A percentile compares a stretch with the other conserved stretches of the same genome.
These are phyloP conservation scores for Rhyacophila evoluta DNA, from an alignment of 2,888 invertebrate species.

Conservation along the genomic window DNA sequence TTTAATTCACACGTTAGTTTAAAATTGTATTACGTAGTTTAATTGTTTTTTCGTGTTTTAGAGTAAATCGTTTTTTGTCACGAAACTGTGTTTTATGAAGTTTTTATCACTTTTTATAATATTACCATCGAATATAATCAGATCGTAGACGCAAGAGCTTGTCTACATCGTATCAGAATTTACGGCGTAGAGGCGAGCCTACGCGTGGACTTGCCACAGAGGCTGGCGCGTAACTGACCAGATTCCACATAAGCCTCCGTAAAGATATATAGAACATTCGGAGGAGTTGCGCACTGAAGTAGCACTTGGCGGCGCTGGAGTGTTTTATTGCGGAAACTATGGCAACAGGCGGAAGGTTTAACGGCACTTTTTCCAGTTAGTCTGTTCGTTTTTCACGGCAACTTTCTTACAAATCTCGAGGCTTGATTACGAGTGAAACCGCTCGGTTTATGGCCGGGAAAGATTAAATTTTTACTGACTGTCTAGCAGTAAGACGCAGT, in stretches of 20 bases:
- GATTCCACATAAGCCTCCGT: neutral
- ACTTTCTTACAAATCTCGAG: constrained; percentile 39
- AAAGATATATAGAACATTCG: neutral
- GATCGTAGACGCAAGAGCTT: neutral
- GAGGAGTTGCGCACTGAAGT: constrained; percentile 38
- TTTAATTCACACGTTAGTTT: neutral
- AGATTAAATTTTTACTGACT: constrained; percentile 37
- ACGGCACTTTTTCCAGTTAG: constrained; percentile 29
- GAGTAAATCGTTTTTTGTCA: neutral
- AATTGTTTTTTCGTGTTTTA: neutral
- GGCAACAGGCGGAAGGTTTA: constrained; percentile 48
- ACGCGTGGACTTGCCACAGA: constrained; percentile 22
- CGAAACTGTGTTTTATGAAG: neutral
- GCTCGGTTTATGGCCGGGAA: constrained; percentile 28
- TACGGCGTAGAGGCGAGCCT: neutral
- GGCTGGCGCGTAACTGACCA: constrained; percentile 35
- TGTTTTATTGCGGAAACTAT: constrained; percentile 51
- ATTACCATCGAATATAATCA: neutral
- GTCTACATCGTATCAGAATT: neutral
- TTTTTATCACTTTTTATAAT: neutral
- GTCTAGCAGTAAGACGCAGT: constrained; percentile 15
- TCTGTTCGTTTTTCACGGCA: constrained; percentile 27
- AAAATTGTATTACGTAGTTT: neutral
- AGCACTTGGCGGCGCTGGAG: constrained; percentile 32
- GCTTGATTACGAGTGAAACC: constrained; percentile 34